Evolutionary conservation across 30 jellyfish, hydroid and myxozoan genomes (phyloP).

Genomic region (Cassiopea xamachana): DNA sequence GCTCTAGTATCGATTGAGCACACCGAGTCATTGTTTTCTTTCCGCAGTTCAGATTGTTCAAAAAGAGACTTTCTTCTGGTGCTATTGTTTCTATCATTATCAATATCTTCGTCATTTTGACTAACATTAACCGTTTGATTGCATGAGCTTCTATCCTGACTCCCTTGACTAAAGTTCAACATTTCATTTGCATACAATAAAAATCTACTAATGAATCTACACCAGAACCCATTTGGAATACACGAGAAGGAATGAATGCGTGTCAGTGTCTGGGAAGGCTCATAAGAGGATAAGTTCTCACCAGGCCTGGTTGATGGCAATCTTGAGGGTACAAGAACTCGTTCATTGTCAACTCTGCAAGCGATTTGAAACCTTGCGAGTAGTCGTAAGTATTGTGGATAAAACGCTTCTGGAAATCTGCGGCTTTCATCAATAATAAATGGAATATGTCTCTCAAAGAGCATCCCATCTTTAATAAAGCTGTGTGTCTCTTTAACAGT

Average conservation of each 20-base stretch:
- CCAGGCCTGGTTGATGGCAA: no score
- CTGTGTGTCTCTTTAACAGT: slow-evolving; percentile 43
- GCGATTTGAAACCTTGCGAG: no score
- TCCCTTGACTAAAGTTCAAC: slow-evolving; percentile 35
- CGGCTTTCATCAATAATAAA: not conserved
- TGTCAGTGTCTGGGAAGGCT: no score
- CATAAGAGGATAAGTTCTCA: no score
- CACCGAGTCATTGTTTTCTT: not conserved
- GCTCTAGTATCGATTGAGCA: not conserved
- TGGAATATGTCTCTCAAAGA: no score
- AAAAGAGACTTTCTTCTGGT: not conserved
- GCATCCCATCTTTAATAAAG: no score
- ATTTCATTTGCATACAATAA: slow-evolving; percentile 76
- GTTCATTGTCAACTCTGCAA: no score
- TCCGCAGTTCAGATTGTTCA: not conserved
- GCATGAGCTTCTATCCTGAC: not conserved
- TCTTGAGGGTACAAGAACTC: no score
- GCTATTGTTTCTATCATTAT: not conserved
- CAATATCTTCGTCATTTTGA: not conserved
- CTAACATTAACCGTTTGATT: not conserved
- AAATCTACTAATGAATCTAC: slow-evolving; percentile 88
- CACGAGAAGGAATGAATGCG: no score
- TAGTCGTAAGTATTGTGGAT: slow-evolving; percentile 79
- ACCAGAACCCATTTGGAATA: slow-evolving; percentile 93
- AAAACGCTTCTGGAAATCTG: slow-evolving; percentile 74